Base-by-base conservation (phyloP, 2,888 invertebrate genomes). In the Chorisops tibialis region DNA sequence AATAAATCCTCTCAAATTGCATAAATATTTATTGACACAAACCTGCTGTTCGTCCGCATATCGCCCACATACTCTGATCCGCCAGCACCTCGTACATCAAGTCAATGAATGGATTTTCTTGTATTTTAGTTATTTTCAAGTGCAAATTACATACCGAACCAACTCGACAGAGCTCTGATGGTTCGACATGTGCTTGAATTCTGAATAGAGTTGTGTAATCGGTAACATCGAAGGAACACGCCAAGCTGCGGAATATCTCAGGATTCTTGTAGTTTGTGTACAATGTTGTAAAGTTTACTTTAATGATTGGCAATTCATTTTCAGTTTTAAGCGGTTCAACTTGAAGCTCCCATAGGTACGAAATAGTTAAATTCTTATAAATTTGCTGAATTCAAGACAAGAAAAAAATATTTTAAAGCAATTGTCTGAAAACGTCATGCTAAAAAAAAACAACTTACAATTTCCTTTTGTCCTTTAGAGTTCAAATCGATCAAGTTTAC, bases 81-180 rank as follows among this genome's bases (percentile, higher is more conserved):
- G 92, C 91, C 52, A 94, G 79, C 9, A 96, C 93, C 79, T 96
- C 95, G 74, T 96, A 96, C 93, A 96, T 94, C 0, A 96, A 82
- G 66, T 79, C 79, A 21, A 70, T 70, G 63, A 74, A 78, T 1
- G 77, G 77, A 68, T 75, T 78, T 58, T 76, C 74, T 45, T 74
- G 75, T 2, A 85, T 81, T 75, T 85, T 83, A 67, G 85, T 86
- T 47, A 93, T 87, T 67, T 83, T 86, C 62, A 92, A 79, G 74
- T 88, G 87, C 70, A 92, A 80, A 77, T 89, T 89, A 77, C 95
- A 95, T 73, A 94, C 88, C 66, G 89, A 88, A 64, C 93, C 93
- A 43, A 93, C 89, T 59, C 94, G 86, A 73, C 94, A 95, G 72
- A 93, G 88, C 73, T 96, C 95, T 22, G 85, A 84, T 0, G 92